Evolutionary conservation across 2,888 invertebrate genomes (phyloP), one percentile per base, ranked within the genome.

Genomic region (Xanthorhoe designata): DNA sequence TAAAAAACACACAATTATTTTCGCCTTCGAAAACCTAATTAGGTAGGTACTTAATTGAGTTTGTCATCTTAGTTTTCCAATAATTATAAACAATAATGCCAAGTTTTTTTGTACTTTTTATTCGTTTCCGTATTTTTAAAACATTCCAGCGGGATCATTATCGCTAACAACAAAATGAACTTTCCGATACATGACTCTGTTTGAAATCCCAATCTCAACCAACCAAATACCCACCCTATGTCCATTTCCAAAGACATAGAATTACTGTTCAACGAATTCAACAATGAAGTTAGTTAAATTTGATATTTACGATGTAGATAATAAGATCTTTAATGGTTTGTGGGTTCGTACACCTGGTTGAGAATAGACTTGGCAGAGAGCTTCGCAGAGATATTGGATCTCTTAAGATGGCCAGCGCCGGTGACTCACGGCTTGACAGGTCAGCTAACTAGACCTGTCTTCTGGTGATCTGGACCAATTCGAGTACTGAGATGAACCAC

Each of bases 331-430:
- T 69, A 72, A 68, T 76, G 13, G 65, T 61, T 59, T 75, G 72
- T 54, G 54, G 61, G 52, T 67, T 35, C 24, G 18, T 52, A 10
- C 50, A 47, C 58, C 61, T 66, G 62, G 78, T 77, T 85, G 84
- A 88, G 85, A 90, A 90, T 90, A 90, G 90, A 89, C 66, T 88
- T 90, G 90, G 90, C 90, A 89, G 80, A 73, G 80, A 70, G 70
- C 75, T 78, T 76, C 76, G 80, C 76, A 78, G 80, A 81, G 80
- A 79, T 85, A 85, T 85, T 82, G 78, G 83, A 83, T 85, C 85
- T 79, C 83, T 84, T 81, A 80, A 81, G 84, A 73, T 75, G 77
- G 81, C 78, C 73, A 75, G 78, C 29, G 56, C 60, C 64, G 65
- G 77, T 88, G 87, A 89, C 68, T 89, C 89, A 88, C 74, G 61